phyloP scores from a whole-genome alignment of 2,113 vertebrate species.

The Falco punctatus region DNA sequence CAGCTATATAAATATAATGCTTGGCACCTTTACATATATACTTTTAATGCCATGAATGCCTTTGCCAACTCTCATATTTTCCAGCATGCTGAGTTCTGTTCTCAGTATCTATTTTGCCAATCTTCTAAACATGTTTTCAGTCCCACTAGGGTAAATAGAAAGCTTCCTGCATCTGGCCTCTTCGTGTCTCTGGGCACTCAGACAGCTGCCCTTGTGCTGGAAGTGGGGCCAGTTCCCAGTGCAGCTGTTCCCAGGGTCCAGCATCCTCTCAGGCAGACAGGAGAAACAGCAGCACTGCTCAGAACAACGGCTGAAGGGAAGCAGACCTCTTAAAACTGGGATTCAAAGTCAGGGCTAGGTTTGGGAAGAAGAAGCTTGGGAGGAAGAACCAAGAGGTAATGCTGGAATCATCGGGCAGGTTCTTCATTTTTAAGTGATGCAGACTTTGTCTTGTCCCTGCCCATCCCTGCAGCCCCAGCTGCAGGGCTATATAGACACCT shows the following conservation, averaged over 20 bases:
- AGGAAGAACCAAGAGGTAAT: background rate
- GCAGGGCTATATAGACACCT: background rate
- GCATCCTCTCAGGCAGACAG: background rate
- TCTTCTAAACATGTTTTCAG: constrained; percentile 27
- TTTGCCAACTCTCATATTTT: constrained; percentile 54
- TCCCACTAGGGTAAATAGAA: constrained; percentile 26
- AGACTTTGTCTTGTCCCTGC: background rate
- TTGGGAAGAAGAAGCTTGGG: background rate
- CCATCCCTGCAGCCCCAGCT: background rate
- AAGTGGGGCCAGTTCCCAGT: background rate
- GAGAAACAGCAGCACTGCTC: background rate
- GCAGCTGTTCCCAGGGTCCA: background rate
- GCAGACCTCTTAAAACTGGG: background rate
- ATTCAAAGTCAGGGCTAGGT: background rate
- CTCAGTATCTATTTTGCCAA: constrained; percentile 28
- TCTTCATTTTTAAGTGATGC: background rate
- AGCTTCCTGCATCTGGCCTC: constrained; percentile 26
- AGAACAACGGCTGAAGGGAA: background rate
- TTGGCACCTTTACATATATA: background rate
- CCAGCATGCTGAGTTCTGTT: background rate
- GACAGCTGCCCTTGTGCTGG: background rate
- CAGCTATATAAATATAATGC: constrained; percentile 11
- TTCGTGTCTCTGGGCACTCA: background rate
- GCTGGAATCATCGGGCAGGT: background rate
- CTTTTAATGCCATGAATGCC: background rate